Evolutionary conservation across 1,140 invertebrate genomes (phyloP), one percentile per base, ranked within the genome.

Genomic region (Aphelinus certus): DNA sequence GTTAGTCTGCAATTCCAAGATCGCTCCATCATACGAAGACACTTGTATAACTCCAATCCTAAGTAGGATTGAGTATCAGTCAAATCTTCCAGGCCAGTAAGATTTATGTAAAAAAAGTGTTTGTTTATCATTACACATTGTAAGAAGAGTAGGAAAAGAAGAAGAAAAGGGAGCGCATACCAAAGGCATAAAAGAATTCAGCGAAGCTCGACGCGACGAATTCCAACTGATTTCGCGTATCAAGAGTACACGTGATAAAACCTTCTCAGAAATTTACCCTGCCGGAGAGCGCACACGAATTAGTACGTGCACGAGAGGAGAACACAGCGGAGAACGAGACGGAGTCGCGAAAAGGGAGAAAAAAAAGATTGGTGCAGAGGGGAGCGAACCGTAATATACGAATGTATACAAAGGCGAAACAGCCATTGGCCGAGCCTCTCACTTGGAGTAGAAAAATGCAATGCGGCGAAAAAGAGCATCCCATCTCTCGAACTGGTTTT

Each of bases 401-500:
- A 26, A 63, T 63, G 62, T 63, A 63, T 63, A 63, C 62, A 63
- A 63, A 63, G 62, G 45, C 47, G 10, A 5, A 63, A 66, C 51
- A 55, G 64, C 64, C 64, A 66, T 66, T 66, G 64, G 64, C 55
- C 64, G 64, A 66, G 51, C 48, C 26, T 26, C 26, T 26, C 26
- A 26, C 26, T 26, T 26, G 26, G 26, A 26, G 26, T 26, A 26
- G 26, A 26, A 26, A 26, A 26, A 26, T 26, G 26, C 26, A 26
- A 26, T 26, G 26, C 26, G 7, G 43, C 6, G 60, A 61, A n/a
- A 3, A 43, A 61, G 60, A 61, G 6, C 6, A 26, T 45, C 26
- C 45, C 43, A 45, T 42, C 60, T 57, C 49, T 46, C 76, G 56
- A 79, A 79, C 76, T 77, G 78, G 78, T 76, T 79, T 77, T 70